Conservation (phyloP, 2,113 vertebrate genomes). For the Macquaria australasica region DNA sequence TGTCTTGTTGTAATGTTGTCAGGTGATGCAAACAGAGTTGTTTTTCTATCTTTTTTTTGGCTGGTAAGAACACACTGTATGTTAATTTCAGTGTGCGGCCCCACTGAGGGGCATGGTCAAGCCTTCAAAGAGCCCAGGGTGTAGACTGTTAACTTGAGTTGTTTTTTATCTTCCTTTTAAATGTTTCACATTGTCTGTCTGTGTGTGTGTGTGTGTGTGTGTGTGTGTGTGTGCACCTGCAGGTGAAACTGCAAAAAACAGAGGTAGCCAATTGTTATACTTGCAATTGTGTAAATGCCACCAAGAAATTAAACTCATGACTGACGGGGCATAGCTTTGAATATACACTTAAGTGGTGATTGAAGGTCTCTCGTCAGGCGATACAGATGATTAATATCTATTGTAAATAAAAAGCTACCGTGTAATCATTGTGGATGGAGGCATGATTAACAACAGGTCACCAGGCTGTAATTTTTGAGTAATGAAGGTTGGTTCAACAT, state of each 20-base stretch:
- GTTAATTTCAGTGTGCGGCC: slow-evolving; percentile 13
- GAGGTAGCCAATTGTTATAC: not conserved
- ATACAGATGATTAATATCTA: slow-evolving; percentile 11
- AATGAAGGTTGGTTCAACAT: slow-evolving; percentile 6
- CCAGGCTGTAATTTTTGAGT: slow-evolving; percentile 19
- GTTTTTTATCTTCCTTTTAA: not conserved
- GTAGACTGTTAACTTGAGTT: not conserved
- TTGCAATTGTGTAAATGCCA: not conserved
- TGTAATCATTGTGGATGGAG: slow-evolving; percentile 10
- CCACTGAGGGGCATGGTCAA: slow-evolving; percentile 18
- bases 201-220: not conserved
- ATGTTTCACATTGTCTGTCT: no score
- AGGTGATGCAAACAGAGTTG: not conserved
- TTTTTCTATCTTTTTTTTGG: not conserved
- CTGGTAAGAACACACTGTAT: slow-evolving; percentile 10
- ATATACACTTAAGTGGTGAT: not conserved
- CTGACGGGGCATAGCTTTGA: not conserved
- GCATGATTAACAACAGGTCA: slow-evolving; percentile 9
- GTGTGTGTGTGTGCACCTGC: not conserved
- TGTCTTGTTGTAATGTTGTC: slow-evolving; percentile 20
- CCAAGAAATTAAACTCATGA: not conserved
- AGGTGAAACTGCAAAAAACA: not conserved
- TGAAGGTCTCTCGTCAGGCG: slow-evolving; percentile 5
- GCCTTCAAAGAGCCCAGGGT: not conserved
- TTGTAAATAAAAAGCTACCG: slow-evolving; percentile 8